Percentiles rank a stretch among this genome's conserved stretches.
Evolutionary conservation across 1,140 invertebrate species (phyloP).

Genomic region (Drosophila rhopaloa): DNA sequence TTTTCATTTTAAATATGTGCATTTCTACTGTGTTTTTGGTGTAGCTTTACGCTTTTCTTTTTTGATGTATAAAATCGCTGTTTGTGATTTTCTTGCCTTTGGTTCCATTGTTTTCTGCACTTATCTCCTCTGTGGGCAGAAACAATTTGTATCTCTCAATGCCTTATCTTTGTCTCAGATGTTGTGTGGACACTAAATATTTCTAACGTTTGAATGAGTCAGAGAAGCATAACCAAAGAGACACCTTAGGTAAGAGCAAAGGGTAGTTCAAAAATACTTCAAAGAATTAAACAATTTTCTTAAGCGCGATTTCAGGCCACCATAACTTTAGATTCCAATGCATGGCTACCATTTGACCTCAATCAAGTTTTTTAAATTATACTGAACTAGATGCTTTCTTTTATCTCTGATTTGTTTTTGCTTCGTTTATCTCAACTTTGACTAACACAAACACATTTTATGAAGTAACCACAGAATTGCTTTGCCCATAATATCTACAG

Average conservation of each 20-base stretch:
- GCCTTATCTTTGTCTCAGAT: constrained; percentile 68
- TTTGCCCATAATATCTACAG: constrained; percentile 24
- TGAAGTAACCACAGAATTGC: constrained; percentile 1
- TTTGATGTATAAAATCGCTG: constrained; percentile 5
- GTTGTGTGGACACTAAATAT: constrained; percentile 22
- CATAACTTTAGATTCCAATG: neutral
- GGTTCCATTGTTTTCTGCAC: constrained; percentile 30
- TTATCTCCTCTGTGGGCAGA: constrained; percentile 42
- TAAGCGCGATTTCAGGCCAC: no score
- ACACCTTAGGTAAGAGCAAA: neutral
- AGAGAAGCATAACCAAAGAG: neutral
- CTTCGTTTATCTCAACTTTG: constrained; percentile 26
- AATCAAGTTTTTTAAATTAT: neutral
- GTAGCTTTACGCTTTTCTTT: neutral
- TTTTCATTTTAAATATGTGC: neutral
- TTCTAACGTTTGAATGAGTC: constrained; percentile 27
- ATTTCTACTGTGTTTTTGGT: neutral
- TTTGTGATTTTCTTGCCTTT: constrained; percentile 45
- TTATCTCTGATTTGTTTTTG: constrained; percentile 20
- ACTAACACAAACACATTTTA: constrained; percentile 40
- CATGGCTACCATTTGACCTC: no score
- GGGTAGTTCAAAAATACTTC: neutral
- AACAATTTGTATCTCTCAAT: constrained; percentile 54
- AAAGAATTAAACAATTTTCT: neutral
- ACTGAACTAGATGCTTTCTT: neutral